phyloP scores from a whole-genome alignment of 2,797 vertebrate genomes.

The Catamblyrhynchus diadema region DNA sequence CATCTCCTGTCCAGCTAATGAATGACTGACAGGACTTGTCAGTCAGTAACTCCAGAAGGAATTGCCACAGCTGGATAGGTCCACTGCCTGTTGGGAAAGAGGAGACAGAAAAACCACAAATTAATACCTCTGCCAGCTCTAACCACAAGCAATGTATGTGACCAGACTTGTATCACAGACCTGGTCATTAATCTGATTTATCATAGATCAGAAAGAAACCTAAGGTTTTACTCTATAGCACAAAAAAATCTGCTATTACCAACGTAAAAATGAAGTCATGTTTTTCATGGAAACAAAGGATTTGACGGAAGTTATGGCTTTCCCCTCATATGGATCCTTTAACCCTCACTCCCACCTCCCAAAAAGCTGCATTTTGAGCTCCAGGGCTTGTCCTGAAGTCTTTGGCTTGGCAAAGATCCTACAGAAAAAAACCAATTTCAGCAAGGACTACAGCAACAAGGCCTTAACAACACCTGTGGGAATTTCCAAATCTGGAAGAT shows the following conservation, averaged over 20 bases:
- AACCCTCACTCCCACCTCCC: background rate
- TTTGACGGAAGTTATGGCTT: background rate
- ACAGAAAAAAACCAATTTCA: background rate
- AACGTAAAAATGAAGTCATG: background rate
- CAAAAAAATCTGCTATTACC: background rate
- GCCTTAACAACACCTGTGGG: background rate
- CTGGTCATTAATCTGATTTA: background rate
- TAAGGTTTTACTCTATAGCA: background rate
- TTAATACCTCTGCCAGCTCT: background rate
- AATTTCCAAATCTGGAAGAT: background rate
- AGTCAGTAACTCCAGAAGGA: constrained; percentile 85
- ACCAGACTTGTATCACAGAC: background rate
- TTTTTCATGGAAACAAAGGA: background rate
- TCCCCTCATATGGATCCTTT: background rate
- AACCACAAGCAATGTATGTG: background rate
- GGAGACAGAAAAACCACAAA: background rate
- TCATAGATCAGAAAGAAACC: background rate
- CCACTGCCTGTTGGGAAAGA: constrained; percentile 79
- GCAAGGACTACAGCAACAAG: background rate
- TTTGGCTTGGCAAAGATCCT: background rate
- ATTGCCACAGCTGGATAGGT: constrained; percentile 90
- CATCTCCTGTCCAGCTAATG: constrained; percentile 89
- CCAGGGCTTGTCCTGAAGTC: background rate
- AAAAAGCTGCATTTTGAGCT: background rate
- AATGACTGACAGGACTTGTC: constrained; percentile 87